Base-by-base conservation (phyloP, 2,113 vertebrate genomes). In the Phocoena phocoena region DNA sequence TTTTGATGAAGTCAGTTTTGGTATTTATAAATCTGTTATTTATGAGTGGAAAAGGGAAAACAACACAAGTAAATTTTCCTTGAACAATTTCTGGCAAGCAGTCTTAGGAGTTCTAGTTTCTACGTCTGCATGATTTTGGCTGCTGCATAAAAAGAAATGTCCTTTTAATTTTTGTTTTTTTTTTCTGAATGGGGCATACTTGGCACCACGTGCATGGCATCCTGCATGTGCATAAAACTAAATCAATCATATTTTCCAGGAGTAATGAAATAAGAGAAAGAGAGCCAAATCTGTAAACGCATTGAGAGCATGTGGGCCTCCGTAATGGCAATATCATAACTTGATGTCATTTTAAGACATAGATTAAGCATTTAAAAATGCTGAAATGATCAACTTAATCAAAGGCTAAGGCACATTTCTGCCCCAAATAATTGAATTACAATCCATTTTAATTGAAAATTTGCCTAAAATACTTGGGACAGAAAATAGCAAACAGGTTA, bases 361-460 rank as follows among this genome's bases (percentile, higher is more conserved):
- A 93, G 77, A 96, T 97, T 88, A 97, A 97, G 90, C n/a, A 95
- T 87, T 98, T 97, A 62, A 97, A 98, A 96, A 97, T 97, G 79
- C 62, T 92, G n/a, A 94, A 97, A 97, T 91, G 53, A 97, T 96
- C 87, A 70, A 8, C 9, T 96, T 98, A 98, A 97, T 97, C 97
- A 98, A 98, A 98, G 97, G 87, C 97, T 96, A 97, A 36, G 67
- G 31, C n/a, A 91, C 38, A 63, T 86, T 97, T 93, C 90, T 91
- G 91, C 93, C 81, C 88, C 28, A 97, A 97, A 84, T 96, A 96
- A 98, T 97, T 98, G 98, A 97, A 98, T 96, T 98, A 76, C 53
- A 88, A 83, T 98, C 97, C 94, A 98, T 94, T 98, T 98, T 98
- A 98, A 98, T 97, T 98, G 98, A 98, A 98, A 98, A 95, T 96